phyloP scores from a whole-genome alignment of 2,888 invertebrate genomes.

The Drosophila limbata region DNA sequence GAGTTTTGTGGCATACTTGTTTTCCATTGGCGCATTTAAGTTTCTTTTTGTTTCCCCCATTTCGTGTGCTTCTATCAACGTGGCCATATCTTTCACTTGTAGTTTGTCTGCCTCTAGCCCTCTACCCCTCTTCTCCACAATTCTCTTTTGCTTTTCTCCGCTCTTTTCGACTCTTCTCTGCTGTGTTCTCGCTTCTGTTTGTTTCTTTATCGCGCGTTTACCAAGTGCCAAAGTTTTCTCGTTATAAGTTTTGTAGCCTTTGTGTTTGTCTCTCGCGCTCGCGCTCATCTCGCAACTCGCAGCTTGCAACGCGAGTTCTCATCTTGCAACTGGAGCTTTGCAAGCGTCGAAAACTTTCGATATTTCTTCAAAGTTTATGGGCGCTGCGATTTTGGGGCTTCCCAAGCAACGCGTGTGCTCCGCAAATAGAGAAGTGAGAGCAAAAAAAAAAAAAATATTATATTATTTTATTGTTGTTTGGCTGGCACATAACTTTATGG shows the following conservation, averaged over 20 bases:
- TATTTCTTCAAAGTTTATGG: slow-evolving; percentile 81
- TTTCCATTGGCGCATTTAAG: slow-evolving; percentile 56
- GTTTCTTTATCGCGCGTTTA: slow-evolving; percentile 85
- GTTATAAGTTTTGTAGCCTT: slow-evolving; percentile 85
- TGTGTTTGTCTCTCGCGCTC: slow-evolving; percentile 71
- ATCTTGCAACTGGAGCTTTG: slow-evolving; percentile 45
- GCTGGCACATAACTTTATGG: slow-evolving; percentile 75
- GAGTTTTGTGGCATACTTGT: slow-evolving; percentile 11
- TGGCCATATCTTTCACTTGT: slow-evolving; percentile 69
- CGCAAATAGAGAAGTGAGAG: slow-evolving; percentile 12
- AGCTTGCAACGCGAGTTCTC: slow-evolving; percentile 36
- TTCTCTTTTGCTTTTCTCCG: slow-evolving; percentile 5
- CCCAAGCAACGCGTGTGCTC: slow-evolving; percentile 30
- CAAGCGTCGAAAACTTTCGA: slow-evolving; percentile 78
- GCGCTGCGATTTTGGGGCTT: slow-evolving; percentile 50
- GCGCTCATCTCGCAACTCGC: slow-evolving; percentile 44
- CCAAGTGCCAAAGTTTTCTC: slow-evolving; percentile 86
- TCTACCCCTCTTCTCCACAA: slow-evolving; percentile 8
- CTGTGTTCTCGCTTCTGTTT: slow-evolving; percentile 58
- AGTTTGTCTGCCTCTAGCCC: slow-evolving; percentile 46
- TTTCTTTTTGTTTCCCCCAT: slow-evolving; percentile 55
- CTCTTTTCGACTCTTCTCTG: slow-evolving; percentile 21
- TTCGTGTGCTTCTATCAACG: slow-evolving; percentile 65
- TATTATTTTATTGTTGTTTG: slow-evolving; percentile 82
- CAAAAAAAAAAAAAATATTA: slow-evolving; percentile 53